Evolutionary conservation across 2,888 invertebrate species (phyloP).

Genomic region (Ptycholaimellus sp.): DNA sequence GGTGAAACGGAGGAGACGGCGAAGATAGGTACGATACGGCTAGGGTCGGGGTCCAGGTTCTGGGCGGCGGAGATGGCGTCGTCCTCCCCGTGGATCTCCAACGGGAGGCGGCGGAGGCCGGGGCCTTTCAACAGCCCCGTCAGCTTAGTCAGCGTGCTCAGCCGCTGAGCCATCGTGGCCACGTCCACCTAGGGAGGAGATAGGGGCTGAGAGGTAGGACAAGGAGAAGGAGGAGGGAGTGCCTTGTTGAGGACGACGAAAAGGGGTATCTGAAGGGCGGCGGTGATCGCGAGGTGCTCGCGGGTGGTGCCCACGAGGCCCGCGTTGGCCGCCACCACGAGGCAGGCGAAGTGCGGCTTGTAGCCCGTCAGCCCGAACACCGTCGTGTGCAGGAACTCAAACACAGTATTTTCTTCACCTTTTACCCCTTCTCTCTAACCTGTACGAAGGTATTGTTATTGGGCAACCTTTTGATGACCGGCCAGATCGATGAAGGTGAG

Average conservation of each 20-base stretch:
- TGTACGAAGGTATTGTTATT: too few relatives aligned
- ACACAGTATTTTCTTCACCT: too few relatives aligned
- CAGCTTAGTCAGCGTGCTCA: slow-evolving; percentile 32
- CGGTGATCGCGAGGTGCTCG: slow-evolving; percentile 58
- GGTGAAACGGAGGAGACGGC: slow-evolving; percentile 60
- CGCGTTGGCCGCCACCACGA: slow-evolving; percentile 51
- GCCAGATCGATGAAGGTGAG: slow-evolving; percentile 85
- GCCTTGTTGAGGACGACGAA: slow-evolving; percentile 80
- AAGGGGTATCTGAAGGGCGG: slow-evolving; percentile 44
- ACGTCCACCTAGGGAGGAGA: too few relatives aligned
- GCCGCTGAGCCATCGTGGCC: too few relatives aligned
- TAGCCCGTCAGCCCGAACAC: slow-evolving; percentile 77
- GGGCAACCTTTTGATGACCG: slow-evolving; percentile 82
- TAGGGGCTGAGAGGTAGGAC: too few relatives aligned
- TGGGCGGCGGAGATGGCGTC: slow-evolving; percentile 51
- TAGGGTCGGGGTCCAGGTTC: slow-evolving; percentile 31
- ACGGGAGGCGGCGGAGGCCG: slow-evolving; percentile 40
- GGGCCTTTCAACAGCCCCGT: slow-evolving; percentile 42
- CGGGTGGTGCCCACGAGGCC: slow-evolving; percentile 39
- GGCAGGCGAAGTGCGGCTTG: slow-evolving; percentile 67
- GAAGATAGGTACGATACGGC: slow-evolving; percentile 29
- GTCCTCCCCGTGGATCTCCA: slow-evolving; percentile 42
- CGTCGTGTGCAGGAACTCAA: slow-evolving; percentile 77
- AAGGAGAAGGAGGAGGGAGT: too few relatives aligned
- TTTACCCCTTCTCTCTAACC: too few relatives aligned